Evolutionary conservation across 2,797 vertebrate species (phyloP).

Genomic region (Periophthalmus magnuspinnatus): DNA sequence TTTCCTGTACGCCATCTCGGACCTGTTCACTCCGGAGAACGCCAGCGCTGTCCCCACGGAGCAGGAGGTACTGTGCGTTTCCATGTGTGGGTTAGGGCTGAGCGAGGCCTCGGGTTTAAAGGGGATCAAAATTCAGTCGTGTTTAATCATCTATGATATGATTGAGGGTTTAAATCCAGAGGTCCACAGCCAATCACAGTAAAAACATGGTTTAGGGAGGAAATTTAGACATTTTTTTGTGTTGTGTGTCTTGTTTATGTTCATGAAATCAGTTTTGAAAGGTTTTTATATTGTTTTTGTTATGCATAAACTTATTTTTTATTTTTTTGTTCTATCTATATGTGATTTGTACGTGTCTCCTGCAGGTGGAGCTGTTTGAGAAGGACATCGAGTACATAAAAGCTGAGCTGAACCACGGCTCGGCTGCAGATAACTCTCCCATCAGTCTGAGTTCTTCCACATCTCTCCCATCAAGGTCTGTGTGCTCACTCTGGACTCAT

Average conservation of each 20-base stretch:
- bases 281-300: too few species aligned
- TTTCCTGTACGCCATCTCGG: constrained; percentile 88
- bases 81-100: neutral
- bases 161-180: too few species aligned
- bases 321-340: too few species aligned
- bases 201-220: too few species aligned
- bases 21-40: constrained; percentile 82
- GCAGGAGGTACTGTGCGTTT: constrained; percentile 78
- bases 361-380: constrained; percentile 87
- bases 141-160: too few species aligned
- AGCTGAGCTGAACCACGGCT: constrained; percentile 82
- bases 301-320: too few species aligned
- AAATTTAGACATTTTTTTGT: too few species aligned
- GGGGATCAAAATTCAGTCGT: too few species aligned
- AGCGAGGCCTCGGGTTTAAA: too few species aligned
- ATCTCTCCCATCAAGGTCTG: constrained; percentile 96
- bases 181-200: too few species aligned
- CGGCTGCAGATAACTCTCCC: constrained; percentile 85
- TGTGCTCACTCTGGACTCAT: neutral
- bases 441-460: constrained; percentile 95
- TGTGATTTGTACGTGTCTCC: constrained; percentile 23
- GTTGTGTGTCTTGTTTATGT: too few species aligned
- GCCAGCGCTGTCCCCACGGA: constrained; percentile 73
- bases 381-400: constrained; percentile 89
- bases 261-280: too few species aligned